These are phyloP conservation scores for Emys orbicularis DNA, from an alignment of 2,797 vertebrate species.

Conservation along the genomic window DNA sequence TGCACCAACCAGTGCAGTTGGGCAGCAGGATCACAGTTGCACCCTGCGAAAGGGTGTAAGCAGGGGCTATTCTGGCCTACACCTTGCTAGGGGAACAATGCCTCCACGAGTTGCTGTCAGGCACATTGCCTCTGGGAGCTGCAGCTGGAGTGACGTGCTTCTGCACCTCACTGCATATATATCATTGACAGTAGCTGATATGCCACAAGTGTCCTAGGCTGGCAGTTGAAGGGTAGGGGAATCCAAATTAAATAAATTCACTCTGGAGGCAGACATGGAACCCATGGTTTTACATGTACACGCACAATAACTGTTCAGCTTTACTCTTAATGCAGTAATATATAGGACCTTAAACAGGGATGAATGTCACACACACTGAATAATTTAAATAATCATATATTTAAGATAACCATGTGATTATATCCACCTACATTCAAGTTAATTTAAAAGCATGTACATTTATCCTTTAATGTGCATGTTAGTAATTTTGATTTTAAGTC, in stretches of 20 bases:
- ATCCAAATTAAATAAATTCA: background rate
- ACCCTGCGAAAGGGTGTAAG: background rate
- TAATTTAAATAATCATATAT: background rate
- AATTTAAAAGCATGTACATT: background rate
- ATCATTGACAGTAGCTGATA: background rate
- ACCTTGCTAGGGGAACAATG: background rate
- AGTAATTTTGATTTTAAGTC: background rate
- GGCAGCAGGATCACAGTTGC: background rate
- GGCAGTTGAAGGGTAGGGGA: background rate
- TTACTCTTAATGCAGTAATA: background rate
- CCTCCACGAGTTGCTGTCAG: background rate
- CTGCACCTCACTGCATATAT: background rate
- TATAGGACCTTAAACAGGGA: background rate
- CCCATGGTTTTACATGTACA: background rate
- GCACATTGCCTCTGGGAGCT: background rate
- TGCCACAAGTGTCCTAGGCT: background rate
- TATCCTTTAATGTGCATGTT: background rate
- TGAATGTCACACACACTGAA: background rate
- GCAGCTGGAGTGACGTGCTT: background rate
- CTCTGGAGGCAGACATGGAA: background rate
- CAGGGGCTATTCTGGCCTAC: background rate
- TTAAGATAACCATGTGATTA: background rate
- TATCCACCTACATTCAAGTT: background rate
- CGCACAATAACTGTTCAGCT: background rate
- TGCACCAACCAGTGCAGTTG: background rate